Conservation (phyloP, 2,797 vertebrate species). For the Peromyscus attwateri region DNA sequence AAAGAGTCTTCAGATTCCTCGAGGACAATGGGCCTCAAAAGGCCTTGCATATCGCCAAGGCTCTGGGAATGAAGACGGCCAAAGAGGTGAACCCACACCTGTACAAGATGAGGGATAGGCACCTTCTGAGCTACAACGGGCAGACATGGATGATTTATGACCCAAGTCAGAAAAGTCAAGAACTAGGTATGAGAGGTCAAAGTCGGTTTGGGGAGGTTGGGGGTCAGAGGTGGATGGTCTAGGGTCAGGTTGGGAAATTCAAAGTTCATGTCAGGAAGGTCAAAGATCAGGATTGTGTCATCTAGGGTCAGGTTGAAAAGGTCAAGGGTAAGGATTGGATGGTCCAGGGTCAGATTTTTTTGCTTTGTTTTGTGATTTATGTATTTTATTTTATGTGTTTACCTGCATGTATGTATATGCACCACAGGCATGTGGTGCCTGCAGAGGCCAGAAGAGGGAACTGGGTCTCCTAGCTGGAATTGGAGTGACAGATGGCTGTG, state of each 20-base stretch:
- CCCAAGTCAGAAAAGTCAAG: not conserved
- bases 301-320: not conserved
- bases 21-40: not conserved
- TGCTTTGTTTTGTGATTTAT: not conserved
- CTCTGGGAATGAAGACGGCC: not conserved
- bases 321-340: not conserved
- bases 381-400: not conserved
- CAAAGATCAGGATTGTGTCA: not conserved
- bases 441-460: not conserved
- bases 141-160: not conserved
- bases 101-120: not conserved
- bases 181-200: not conserved
- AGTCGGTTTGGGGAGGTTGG: not conserved
- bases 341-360: not conserved
- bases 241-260: too few species aligned
- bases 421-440: not conserved
- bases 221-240: not conserved
- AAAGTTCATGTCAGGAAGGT: not conserved
- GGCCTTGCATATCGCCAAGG: slow-evolving; percentile 55
- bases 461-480: not conserved
- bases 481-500: not conserved
- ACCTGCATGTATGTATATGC: not conserved
- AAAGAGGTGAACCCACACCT: slow-evolving; percentile 67
- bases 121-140: not conserved
- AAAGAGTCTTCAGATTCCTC: slow-evolving; percentile 53